Conservation (phyloP, 2,888 invertebrate genomes). For the Leptinotarsa peninsularis region DNA sequence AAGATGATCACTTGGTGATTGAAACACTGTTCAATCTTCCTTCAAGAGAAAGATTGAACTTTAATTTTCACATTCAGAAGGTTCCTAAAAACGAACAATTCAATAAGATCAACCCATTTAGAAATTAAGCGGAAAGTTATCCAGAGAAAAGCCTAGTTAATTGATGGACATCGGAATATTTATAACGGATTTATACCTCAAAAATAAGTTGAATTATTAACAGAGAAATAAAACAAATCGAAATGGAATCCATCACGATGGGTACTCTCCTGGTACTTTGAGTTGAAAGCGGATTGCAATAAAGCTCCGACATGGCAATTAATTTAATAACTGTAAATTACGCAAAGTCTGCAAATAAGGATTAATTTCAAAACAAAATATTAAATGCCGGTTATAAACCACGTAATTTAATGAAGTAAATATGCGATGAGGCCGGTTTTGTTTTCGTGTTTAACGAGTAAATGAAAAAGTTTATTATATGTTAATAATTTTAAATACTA, state of each 20-base stretch:
- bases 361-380: slow-evolving; percentile 46
- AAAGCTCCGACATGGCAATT: slow-evolving; percentile 29
- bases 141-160: no score
- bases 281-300: slow-evolving; percentile 17
- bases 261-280: background rate
- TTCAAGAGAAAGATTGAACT: no score
- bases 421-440: slow-evolving; percentile 44
- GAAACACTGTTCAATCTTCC: no score
- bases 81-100: no score
- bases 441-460: slow-evolving; percentile 45
- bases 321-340: slow-evolving; percentile 43
- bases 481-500: slow-evolving; percentile 52
- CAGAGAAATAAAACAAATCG: background rate
- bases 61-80: no score
- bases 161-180: no score
- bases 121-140: no score
- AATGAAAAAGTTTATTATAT: slow-evolving; percentile 45
- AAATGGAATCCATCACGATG: background rate
- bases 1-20: no score
- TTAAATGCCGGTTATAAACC: slow-evolving; percentile 41
- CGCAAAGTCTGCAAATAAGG: slow-evolving; percentile 42
- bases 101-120: no score
- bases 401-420: slow-evolving; percentile 46
- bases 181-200: no score
- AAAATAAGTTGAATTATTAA: background rate